Conservation (phyloP, 2,113 vertebrate species). For the Galemys pyrenaicus region DNA sequence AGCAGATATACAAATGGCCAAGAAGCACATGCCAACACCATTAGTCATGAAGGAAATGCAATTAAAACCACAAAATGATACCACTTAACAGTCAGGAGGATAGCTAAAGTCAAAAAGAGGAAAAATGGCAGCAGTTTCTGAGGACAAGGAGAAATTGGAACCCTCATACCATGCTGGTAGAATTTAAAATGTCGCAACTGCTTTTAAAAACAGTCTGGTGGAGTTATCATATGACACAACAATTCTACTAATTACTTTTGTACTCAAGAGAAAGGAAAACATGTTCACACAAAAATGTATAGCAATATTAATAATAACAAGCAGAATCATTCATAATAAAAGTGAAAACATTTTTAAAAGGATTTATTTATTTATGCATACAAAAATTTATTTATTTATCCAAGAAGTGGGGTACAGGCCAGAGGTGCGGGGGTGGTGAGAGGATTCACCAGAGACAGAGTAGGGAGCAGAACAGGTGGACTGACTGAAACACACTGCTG, state of each 20-base stretch:
- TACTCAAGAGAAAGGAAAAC: neutral
- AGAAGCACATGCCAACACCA: neutral
- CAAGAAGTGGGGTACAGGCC: too few species aligned
- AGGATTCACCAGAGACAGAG: too few species aligned
- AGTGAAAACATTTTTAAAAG: too few species aligned
- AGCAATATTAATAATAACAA: neutral
- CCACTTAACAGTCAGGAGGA: neutral
- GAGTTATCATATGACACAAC: neutral
- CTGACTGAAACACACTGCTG: too few species aligned
- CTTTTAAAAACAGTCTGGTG: neutral
- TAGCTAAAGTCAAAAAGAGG: neutral
- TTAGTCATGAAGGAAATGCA: neutral
- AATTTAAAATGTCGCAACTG: neutral
- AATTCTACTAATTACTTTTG: neutral
- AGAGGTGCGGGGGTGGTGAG: too few species aligned
- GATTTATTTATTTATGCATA: too few species aligned
- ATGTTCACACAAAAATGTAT: neutral
- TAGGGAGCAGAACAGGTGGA: too few species aligned
- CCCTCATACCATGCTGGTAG: neutral
- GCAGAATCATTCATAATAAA: neutral
- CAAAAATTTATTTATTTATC: too few species aligned
- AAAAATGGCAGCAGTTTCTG: neutral
- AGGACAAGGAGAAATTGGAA: neutral
- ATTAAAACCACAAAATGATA: neutral
- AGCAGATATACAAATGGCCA: neutral